These are phyloP conservation scores for Corapipo altera DNA, from an alignment of 2,113 vertebrate genomes.

Conservation along the genomic window DNA sequence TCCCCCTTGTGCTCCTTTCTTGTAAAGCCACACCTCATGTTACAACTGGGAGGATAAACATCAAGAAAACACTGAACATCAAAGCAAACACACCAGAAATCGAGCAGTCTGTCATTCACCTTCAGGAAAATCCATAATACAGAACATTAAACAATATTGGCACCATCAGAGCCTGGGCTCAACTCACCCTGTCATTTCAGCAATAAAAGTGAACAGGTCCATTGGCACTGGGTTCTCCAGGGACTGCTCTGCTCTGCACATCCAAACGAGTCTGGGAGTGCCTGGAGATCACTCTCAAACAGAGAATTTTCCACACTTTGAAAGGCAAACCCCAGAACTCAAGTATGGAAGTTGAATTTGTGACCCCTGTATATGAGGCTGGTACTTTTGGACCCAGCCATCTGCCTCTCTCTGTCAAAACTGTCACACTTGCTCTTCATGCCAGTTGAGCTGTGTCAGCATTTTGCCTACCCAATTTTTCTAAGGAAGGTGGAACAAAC, in stretches of 20 bases:
- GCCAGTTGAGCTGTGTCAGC: neutral
- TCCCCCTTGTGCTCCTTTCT: neutral
- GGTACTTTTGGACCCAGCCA: neutral
- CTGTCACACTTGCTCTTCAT: neutral
- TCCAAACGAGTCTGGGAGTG: neutral
- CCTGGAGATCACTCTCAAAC: neutral
- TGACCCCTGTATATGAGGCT: neutral
- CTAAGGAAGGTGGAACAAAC: neutral
- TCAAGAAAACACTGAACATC: neutral
- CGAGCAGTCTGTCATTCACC: neutral
- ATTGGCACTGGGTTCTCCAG: neutral
- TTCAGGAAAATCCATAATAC: slow-evolving; percentile 13
- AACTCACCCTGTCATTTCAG: neutral
- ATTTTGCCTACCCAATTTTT: neutral
- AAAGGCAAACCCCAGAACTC: neutral
- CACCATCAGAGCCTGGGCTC: neutral
- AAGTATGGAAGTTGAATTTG: neutral
- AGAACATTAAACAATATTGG: slow-evolving; percentile 24
- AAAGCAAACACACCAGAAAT: neutral
- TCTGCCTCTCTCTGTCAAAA: neutral
- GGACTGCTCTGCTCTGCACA: neutral
- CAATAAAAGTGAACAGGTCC: neutral
- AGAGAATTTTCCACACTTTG: neutral
- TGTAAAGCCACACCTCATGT: neutral
- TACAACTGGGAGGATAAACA: neutral